phyloP scores from a whole-genome alignment of 2,888 invertebrate genomes.

The Sarcophaga carnaria region DNA sequence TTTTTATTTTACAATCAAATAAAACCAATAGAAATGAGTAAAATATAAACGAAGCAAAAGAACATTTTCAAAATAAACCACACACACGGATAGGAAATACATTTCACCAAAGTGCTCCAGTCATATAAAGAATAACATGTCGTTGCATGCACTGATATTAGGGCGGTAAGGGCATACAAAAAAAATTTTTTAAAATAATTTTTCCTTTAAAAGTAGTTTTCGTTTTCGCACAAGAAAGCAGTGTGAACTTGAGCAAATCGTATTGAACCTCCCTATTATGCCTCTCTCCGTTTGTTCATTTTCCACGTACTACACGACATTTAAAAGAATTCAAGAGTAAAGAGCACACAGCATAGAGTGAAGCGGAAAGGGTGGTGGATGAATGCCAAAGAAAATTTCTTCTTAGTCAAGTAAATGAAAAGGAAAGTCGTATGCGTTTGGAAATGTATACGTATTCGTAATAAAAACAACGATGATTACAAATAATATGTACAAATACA shows the following conservation, averaged over 20 bases:
- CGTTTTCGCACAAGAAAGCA: too few species aligned
- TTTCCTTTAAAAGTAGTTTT: too few species aligned
- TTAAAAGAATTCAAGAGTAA: not conserved
- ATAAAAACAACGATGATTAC: constrained; percentile 19
- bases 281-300: not conserved
- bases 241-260: too few species aligned
- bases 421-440: constrained; percentile 37
- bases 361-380: not conserved
- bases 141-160: too few species aligned
- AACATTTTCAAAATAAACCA: constrained; percentile 10
- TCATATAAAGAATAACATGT: too few species aligned
- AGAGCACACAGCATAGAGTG: not conserved
- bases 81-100: too few species aligned
- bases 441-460: not conserved
- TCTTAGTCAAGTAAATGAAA: constrained; percentile 40
- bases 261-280: too few species aligned
- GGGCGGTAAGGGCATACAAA: too few species aligned
- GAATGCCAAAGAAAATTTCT: constrained; percentile 15
- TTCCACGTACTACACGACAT: not conserved
- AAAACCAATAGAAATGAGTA: constrained; percentile 31
- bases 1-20: constrained; percentile 34
- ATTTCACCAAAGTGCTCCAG: too few species aligned
- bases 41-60: not conserved
- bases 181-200: too few species aligned
- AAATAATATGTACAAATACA: constrained; percentile 3